phyloP scores from a whole-genome alignment of 2,113 vertebrate species.

The Heterochromis multidens region DNA sequence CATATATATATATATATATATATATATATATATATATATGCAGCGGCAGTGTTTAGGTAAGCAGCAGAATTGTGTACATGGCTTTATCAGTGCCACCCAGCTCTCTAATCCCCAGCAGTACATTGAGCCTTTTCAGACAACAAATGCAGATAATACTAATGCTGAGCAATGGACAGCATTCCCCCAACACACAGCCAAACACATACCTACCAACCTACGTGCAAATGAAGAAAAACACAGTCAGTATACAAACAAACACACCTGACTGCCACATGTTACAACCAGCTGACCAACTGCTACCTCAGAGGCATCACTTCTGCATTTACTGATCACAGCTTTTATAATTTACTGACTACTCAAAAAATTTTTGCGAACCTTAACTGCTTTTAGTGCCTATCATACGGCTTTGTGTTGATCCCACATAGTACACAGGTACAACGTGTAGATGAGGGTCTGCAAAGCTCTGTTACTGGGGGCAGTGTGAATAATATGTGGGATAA shows the following conservation, averaged over 20 bases:
- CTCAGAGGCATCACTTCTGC: neutral
- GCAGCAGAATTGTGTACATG: neutral
- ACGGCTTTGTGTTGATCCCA: too few relatives aligned
- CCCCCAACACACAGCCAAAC: neutral
- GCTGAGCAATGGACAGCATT: neutral
- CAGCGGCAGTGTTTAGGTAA: too few relatives aligned
- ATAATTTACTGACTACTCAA: too few relatives aligned
- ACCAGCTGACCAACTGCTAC: neutral
- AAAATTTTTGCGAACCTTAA: too few relatives aligned
- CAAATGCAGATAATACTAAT: constrained; percentile 11
- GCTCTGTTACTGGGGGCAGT: too few relatives aligned
- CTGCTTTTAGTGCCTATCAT: too few relatives aligned
- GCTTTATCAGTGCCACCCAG: constrained; percentile 7
- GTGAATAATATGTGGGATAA: too few relatives aligned
- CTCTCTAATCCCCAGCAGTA: constrained; percentile 9
- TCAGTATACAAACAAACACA: neutral
- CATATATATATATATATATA: too few relatives aligned
- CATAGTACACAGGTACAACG: too few relatives aligned
- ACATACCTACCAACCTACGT: neutral
- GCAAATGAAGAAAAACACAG: neutral
- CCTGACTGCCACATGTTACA: neutral
- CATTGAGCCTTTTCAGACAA: neutral
- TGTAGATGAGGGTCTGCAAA: too few relatives aligned
- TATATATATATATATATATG: too few relatives aligned
- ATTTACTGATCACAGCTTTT: neutral